Conservation (phyloP, 2,888 invertebrate genomes). For the Eulithis prunata region DNA sequence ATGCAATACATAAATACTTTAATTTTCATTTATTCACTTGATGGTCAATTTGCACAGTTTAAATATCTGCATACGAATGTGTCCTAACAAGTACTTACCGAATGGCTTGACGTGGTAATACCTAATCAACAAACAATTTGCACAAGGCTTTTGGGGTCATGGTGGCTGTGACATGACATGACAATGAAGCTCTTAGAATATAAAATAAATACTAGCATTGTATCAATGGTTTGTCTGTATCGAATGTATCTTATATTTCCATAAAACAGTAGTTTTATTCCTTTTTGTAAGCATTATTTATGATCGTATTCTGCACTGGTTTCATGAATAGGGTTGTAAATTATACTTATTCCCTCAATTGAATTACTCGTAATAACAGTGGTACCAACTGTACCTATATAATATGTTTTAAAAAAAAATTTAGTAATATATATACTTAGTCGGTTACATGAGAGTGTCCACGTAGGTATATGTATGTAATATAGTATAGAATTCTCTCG, state of each 20-base stretch:
- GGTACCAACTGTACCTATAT: constrained; percentile 9
- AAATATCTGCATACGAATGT: constrained; percentile 12
- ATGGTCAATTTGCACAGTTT: neutral
- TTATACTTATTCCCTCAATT: constrained; percentile 37
- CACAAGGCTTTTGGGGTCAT: constrained; percentile 44
- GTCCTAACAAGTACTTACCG: constrained; percentile 38
- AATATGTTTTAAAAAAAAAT: neutral
- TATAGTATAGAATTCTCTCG: no score
- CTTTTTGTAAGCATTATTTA: constrained; percentile 16
- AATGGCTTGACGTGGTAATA: constrained; percentile 36
- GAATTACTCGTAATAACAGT: constrained; percentile 41
- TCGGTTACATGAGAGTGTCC: no score
- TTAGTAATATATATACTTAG: neutral
- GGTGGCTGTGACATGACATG: constrained; percentile 39
- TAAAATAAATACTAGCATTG: neutral
- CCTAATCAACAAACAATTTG: constrained; percentile 39
- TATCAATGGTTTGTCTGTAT: constrained; percentile 2
- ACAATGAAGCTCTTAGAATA: constrained; percentile 35
- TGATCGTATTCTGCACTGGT: constrained; percentile 26
- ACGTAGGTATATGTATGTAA: no score
- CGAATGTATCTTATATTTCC: constrained; percentile 5
- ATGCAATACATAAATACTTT: no score
- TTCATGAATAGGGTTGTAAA: constrained; percentile 43
- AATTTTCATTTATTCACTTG: neutral
- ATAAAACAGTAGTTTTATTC: constrained; percentile 16